Percentiles rank a stretch among this genome's conserved stretches.
phyloP scores from a whole-genome alignment of 1,140 invertebrate species.

The Drosophila asahinai region DNA sequence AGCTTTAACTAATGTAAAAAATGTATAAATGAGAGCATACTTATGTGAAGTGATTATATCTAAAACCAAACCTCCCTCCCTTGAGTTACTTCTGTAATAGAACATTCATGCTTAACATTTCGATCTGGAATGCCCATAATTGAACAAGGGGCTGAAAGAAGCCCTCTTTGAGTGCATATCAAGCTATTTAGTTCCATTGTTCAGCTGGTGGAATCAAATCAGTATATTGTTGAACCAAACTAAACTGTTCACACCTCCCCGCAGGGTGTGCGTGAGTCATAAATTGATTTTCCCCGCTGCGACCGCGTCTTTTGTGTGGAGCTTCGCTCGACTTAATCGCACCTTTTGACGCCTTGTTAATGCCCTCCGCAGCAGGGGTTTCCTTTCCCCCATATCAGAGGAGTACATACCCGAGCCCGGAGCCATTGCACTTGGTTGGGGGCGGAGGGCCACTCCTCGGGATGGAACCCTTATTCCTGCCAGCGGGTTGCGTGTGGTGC shows the following conservation, averaged over 20 bases:
- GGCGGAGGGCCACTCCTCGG: constrained; percentile 22
- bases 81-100: not conserved
- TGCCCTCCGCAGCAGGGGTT: constrained; percentile 6
- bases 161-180: constrained; percentile 15
- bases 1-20: not conserved
- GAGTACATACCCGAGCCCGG: not conserved
- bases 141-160: not conserved
- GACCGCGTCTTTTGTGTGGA: constrained; percentile 22
- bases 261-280: constrained; percentile 52
- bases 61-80: not conserved
- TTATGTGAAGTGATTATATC: not conserved
- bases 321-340: constrained; percentile 58
- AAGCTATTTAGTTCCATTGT: constrained; percentile 26
- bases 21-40: not conserved
- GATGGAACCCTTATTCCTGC: not conserved
- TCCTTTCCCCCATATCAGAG: not conserved
- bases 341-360: constrained; percentile 71
- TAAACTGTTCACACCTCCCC: constrained; percentile 45
- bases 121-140: not conserved
- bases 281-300: constrained; percentile 61
- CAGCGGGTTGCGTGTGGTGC: constrained; percentile 57
- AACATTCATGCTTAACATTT: not conserved
- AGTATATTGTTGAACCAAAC: constrained; percentile 34
- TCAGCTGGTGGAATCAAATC: constrained; percentile 28
- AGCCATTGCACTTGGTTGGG: constrained; percentile 15